Conservation (phyloP, 2,113 vertebrate genomes). For the Fregata magnificens region DNA sequence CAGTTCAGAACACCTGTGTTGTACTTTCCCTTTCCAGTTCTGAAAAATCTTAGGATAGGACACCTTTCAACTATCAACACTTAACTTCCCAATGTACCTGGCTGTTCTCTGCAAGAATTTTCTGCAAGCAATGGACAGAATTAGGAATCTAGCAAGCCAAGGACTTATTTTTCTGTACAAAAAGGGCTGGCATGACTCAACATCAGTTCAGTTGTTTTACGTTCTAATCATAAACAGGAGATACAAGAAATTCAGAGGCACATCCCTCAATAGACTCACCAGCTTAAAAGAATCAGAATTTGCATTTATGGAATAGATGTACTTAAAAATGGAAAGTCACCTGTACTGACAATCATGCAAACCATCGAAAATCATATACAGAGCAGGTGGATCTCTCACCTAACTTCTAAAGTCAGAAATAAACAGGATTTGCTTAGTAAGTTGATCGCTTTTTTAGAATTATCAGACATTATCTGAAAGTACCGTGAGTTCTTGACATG, state of each 20-base stretch:
- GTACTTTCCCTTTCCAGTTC: background rate
- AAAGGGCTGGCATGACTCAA: background rate
- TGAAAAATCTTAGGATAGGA: background rate
- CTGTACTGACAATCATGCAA: background rate
- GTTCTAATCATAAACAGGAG: background rate
- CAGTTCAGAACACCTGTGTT: background rate
- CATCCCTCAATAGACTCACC: background rate
- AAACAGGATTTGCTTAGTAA: background rate
- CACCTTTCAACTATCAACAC: background rate
- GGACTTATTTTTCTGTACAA: background rate
- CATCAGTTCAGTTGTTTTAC: background rate
- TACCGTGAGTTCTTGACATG: fast-evolving
- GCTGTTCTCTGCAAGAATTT: background rate
- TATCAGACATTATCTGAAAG: background rate
- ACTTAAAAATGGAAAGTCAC: background rate
- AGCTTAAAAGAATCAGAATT: background rate
- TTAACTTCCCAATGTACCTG: background rate
- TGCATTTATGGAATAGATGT: background rate
- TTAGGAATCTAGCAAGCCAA: background rate
- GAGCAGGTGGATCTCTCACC: background rate
- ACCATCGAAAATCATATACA: background rate
- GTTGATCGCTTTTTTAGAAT: background rate
- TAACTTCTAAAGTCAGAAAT: background rate
- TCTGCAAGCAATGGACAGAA: background rate
- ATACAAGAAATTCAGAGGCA: background rate